Percentiles rank a stretch among this genome's conserved stretches.
phyloP scores from a whole-genome alignment of 2,888 invertebrate genomes.

The Lutraria lutraria region DNA sequence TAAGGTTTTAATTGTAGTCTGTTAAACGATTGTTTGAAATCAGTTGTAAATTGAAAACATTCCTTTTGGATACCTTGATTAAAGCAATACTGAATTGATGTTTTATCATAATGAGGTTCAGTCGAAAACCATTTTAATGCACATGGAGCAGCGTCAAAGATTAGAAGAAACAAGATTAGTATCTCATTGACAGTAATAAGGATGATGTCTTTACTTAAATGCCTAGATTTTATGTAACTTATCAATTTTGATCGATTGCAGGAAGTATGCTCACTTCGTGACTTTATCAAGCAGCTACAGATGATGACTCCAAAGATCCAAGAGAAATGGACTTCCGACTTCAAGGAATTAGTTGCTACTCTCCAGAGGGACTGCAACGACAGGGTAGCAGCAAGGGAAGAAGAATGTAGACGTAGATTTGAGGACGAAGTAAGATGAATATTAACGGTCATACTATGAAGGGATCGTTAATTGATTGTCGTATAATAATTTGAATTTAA shows the following conservation, averaged over 20 bases:
- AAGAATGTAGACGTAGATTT: constrained; percentile 87
- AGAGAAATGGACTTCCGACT: constrained; percentile 88
- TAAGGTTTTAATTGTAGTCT: not conserved
- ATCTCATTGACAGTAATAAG: no score
- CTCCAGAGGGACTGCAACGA: constrained; percentile 87
- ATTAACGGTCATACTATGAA: not conserved
- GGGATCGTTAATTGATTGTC: not conserved
- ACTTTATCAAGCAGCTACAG: constrained; percentile 83
- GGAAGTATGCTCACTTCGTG: constrained; percentile 87
- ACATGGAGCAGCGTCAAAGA: no score
- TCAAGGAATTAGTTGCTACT: constrained; percentile 87
- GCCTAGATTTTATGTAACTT: not conserved
- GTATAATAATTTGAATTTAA: not conserved
- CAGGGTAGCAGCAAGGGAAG: constrained; percentile 84
- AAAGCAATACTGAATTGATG: no score
- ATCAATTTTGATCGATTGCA: constrained; percentile 53
- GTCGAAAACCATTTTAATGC: no score
- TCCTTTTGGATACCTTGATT: no score
- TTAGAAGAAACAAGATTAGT: no score
- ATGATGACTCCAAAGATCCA: constrained; percentile 85
- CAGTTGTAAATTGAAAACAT: no score
- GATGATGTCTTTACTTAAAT: no score
- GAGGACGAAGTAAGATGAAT: constrained; percentile 85
- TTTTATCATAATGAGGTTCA: no score
- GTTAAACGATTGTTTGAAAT: no score